Evolutionary conservation across 2,113 vertebrate genomes (phyloP), one percentile per base, ranked within the genome.

Genomic region (Vidua chalybeata): DNA sequence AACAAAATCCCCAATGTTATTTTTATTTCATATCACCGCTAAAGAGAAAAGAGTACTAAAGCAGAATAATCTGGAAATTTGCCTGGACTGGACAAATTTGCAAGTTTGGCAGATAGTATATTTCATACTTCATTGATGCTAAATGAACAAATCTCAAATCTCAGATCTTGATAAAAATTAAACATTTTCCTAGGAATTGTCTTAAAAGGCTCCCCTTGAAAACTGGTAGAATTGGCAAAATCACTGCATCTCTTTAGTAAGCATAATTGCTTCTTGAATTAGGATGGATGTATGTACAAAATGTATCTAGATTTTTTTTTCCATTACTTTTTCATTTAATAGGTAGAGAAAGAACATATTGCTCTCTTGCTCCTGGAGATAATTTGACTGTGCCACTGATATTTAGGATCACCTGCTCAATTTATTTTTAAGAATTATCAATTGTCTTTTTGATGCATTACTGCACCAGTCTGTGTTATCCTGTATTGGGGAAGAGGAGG

Each of bases 1-100:
- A 87, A 84, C 0, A 9, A 95, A 95, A 81, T 54, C 16, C 28
- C 48, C 17, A 56, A 26, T 64, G 26, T 77, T 86, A 74, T 71
- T 94, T 88, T 75, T 66, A 67, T 75, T 89, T 95, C 37, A 18
- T 78, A 59, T 67, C 39, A n/a, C 51, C 48, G 73, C 48, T 74
- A 67, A 93, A 90, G n/a, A 55, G 80, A 82, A 84, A 81, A 90
- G 76, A n/a, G 6, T 33, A 52, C 71, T 95, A 82, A 74, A 86
- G 35, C 68, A 62, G 35, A 21, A 52, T 80, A 86, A 75, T 31
- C 68, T 83, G 91, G 58, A 82, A 85, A 71, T 64, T 13, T 93
- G 52, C 75, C 61, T 71, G 76, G 59, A 89, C 66, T 89, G 63
- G n/a, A n/a, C n/a, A n/a, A n/a, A n/a, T n/a, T n/a, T n/a, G 24